These are phyloP conservation scores for Hypomecis atomaria DNA, from an alignment of 2,888 invertebrate genomes.

Conservation along the genomic window DNA sequence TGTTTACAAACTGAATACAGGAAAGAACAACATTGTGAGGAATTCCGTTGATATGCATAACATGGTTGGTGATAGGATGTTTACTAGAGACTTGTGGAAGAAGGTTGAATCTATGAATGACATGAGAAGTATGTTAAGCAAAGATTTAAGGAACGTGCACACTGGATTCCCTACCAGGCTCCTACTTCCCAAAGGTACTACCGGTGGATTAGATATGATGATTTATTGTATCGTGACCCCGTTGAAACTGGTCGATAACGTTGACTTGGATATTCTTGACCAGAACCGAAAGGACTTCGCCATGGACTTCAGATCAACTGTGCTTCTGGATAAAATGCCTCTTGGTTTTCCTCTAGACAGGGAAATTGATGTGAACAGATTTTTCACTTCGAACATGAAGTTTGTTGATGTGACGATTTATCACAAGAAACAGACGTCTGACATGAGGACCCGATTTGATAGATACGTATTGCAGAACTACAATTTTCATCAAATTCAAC, in stretches of 20 bases:
- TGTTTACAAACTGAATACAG: slow-evolving; percentile 84
- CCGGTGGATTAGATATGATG: slow-evolving; percentile 87
- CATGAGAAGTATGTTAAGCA: slow-evolving; percentile 61
- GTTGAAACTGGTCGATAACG: slow-evolving; percentile 72
- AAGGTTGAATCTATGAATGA: slow-evolving; percentile 84
- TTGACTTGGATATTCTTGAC: slow-evolving; percentile 68
- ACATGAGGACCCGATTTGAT: slow-evolving; percentile 76
- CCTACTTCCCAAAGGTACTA: slow-evolving; percentile 88
- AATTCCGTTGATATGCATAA: slow-evolving; percentile 87
- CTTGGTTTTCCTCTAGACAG: slow-evolving; percentile 91
- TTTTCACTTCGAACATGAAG: slow-evolving; percentile 88
- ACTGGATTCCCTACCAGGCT: slow-evolving; percentile 89
- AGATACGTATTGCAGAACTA: slow-evolving; percentile 70
- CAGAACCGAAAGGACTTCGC: slow-evolving; percentile 74
- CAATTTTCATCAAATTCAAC: slow-evolving; percentile 59
- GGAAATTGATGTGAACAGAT: slow-evolving; percentile 83
- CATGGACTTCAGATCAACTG: slow-evolving; percentile 69
- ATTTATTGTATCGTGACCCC: slow-evolving; percentile 87
- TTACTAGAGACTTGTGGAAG: slow-evolving; percentile 86
- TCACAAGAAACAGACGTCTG: slow-evolving; percentile 82
- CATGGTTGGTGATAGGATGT: slow-evolving; percentile 87
- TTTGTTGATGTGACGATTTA: slow-evolving; percentile 87
- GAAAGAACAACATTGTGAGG: slow-evolving; percentile 87
- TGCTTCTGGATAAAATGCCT: slow-evolving; percentile 85
- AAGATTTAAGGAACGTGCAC: slow-evolving; percentile 76